Evolutionary conservation across 2,113 vertebrate species (phyloP).

Genomic region (Grammomys surdaster): DNA sequence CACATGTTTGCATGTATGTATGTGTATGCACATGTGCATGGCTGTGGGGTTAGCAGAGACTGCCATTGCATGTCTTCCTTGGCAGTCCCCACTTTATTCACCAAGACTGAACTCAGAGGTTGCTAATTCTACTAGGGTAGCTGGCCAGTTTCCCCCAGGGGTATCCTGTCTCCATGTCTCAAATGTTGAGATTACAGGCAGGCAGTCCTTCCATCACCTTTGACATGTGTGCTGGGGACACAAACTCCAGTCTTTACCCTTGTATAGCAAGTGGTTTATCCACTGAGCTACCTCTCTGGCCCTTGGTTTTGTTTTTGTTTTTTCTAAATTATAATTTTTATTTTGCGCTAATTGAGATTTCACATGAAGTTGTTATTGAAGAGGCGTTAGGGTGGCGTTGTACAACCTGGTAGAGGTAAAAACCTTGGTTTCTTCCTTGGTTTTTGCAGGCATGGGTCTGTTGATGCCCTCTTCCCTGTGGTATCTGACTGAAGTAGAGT

Average conservation of each 20-base stretch:
- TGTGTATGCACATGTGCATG: neutral
- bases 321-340: neutral
- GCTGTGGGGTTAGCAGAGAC: neutral
- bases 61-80: neutral
- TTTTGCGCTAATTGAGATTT: neutral
- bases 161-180: neutral
- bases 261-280: neutral
- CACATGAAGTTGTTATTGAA: neutral
- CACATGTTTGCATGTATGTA: neutral
- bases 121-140: too few relatives aligned
- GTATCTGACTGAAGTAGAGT: neutral
- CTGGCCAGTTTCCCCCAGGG: neutral
- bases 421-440: neutral
- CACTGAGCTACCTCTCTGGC: neutral
- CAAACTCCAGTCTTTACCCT: neutral
- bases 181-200: too few relatives aligned
- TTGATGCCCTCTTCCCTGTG: neutral
- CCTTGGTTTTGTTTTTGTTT: neutral
- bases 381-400: neutral
- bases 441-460: neutral
- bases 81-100: neutral
- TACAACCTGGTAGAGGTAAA: neutral
- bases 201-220: neutral
- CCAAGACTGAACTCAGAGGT: neutral
- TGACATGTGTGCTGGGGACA: neutral